Conservation (phyloP, 2,797 vertebrate species). For the Hylomyscus alleni region DNA sequence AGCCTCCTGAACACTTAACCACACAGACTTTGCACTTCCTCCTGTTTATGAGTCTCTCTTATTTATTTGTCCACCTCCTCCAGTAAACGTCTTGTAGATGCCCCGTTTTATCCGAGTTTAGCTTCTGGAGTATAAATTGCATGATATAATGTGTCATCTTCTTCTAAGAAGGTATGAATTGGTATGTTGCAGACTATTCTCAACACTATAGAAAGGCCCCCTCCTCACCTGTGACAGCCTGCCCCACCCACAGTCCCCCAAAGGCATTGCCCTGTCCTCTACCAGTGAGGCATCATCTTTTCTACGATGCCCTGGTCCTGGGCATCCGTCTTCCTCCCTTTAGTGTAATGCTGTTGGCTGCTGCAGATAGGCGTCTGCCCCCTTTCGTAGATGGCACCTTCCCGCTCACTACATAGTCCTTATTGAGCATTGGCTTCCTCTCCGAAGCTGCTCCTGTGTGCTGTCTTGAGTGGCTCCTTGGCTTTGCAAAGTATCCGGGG, state of each 20-base stretch:
- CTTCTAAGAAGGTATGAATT: neutral
- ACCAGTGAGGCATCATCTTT: neutral
- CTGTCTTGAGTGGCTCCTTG: neutral
- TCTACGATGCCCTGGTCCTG: neutral
- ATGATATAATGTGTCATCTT: neutral
- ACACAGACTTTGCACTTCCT: neutral
- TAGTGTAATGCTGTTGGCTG: fast-evolving
- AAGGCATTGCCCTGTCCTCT: neutral
- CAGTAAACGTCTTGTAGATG: neutral
- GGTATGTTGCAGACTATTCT: neutral
- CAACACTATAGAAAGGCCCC: neutral
- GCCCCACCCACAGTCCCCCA: neutral
- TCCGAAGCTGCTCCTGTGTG: neutral
- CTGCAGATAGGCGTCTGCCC: fast-evolving
- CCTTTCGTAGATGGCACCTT: too few species aligned
- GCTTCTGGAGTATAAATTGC: neutral
- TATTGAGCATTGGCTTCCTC: neutral
- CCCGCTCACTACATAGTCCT: fast-evolving
- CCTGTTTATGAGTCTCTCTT: neutral
- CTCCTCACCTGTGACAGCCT: neutral
- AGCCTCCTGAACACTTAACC: neutral
- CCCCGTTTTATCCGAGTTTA: neutral
- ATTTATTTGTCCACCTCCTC: neutral
- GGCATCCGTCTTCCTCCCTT: neutral
- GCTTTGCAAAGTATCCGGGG: neutral